Base-by-base conservation (phyloP, 2,797 vertebrate species). In the Enteromius trimaculatus region DNA sequence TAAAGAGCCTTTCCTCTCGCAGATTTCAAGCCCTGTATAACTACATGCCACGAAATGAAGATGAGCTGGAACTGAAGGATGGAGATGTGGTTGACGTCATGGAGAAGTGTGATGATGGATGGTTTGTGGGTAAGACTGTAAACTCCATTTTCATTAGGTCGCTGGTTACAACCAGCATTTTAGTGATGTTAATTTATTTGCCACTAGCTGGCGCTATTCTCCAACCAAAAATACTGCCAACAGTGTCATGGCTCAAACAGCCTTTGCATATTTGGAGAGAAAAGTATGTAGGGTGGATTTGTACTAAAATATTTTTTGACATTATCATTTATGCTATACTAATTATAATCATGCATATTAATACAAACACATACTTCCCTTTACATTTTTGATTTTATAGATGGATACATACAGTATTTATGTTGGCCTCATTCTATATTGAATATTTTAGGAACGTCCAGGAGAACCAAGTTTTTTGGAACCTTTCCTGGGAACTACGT, bases 401-500 rank as follows among this genome's bases (percentile, higher is more conserved):
- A 53, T 51, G 19, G 4, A 53, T n/a, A 16, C 3, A 8, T n/a
- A 37, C 60, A 37, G 2, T 66, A 4, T 51, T 60, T 2, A 39
- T 21, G 53, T 14, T 17, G 62, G 6, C 14, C 23, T 84, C 3
- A 29, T 66, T 75, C 31, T 44, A 19, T 68, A 23, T 87, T 39
- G 29, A 11, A 69, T 6, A 69, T 93, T 87, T 53, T 92, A 96
- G 96, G 96, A 91, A 97, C 95, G 76, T 97, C 96, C 2, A 95
- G 96, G 92, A 95, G 95, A 94, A 96, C 93, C 89, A 96, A 95
- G 91, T 95, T 95, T 87, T 97, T 97, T 92, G 96, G 96, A 92
- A 97, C 96, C 90, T 97, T 97, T 91, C 96, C 96, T 5, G 96
- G 96, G 92, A 97, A 97, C 90, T 97, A 97, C 84, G 96, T 97